These are phyloP conservation scores for Falco columbarius DNA, from an alignment of 2,797 vertebrate genomes.

Conservation along the genomic window DNA sequence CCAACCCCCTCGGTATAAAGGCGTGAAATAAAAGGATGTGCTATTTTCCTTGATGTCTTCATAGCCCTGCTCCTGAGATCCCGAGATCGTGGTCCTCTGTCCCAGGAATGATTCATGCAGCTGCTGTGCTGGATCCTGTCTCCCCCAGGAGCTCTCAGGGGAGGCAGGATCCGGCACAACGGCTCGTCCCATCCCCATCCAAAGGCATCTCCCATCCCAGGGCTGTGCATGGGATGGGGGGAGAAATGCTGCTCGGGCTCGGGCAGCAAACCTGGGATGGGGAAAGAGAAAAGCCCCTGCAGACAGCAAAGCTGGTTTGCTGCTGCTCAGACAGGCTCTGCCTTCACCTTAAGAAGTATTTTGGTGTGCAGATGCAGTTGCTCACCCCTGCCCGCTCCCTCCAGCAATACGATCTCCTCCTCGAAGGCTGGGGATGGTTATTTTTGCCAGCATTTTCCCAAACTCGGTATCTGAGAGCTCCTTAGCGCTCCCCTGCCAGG, in stretches of 20 bases:
- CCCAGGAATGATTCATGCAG: background rate
- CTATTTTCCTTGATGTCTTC: conserved; percentile 34
- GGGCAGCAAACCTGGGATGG: background rate
- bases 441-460: background rate
- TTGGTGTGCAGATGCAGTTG: background rate
- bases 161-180: background rate
- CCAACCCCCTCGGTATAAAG: background rate
- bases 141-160: background rate
- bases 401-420: background rate
- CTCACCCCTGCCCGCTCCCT: background rate
- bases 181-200: background rate
- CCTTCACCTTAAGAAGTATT: background rate
- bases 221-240: background rate
- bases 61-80: background rate
- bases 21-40: background rate
- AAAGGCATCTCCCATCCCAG: background rate
- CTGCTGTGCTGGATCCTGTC: background rate
- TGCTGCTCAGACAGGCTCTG: background rate
- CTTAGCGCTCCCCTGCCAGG: background rate
- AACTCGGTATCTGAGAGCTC: rapidly evolving
- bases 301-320: background rate
- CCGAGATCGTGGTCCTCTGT: background rate
- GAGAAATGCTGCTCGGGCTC: background rate
- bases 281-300: background rate
- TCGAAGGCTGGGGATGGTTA: background rate